Percentiles rank a stretch among this genome's conserved stretches.
Conservation (phyloP, 2,797 vertebrate species). For the Anas georgica region DNA sequence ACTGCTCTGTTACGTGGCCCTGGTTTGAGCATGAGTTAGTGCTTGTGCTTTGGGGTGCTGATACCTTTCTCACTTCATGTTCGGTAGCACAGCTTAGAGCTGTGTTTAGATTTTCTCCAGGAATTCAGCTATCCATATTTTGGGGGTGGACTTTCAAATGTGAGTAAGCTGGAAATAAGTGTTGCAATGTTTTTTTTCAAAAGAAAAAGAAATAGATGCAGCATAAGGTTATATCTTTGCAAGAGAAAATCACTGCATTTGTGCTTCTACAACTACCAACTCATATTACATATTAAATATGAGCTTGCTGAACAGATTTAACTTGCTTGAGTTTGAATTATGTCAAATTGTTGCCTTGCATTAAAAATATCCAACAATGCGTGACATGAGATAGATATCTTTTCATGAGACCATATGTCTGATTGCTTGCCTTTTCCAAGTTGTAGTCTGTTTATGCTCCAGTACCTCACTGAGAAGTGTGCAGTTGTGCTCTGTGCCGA, state of each 20-base stretch:
- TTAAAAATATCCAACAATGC: not conserved
- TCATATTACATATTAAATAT: not conserved
- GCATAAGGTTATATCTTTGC: not conserved
- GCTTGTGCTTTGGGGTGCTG: not conserved
- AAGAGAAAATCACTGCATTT: not conserved
- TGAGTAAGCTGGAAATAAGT: not conserved
- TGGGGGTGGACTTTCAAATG: not conserved
- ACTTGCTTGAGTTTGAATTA: not conserved
- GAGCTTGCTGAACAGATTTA: not conserved
- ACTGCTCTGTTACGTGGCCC: not conserved
- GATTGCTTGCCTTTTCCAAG: constrained; percentile 4
- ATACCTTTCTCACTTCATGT: not conserved
- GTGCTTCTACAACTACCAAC: not conserved
- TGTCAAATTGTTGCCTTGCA: not conserved
- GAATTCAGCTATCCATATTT: not conserved
- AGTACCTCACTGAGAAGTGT: not conserved
- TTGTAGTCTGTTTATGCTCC: not conserved
- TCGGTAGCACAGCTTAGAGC: not conserved
- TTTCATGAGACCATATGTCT: constrained; percentile 31
- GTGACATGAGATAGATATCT: not conserved
- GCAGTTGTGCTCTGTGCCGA: not conserved
- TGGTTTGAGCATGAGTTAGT: not conserved
- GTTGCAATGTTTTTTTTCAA: not conserved
- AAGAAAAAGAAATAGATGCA: not conserved
- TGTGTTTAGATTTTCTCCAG: constrained; percentile 3